Conservation (phyloP, 2,797 vertebrate genomes). For the Chaenodraco wilsoni region DNA sequence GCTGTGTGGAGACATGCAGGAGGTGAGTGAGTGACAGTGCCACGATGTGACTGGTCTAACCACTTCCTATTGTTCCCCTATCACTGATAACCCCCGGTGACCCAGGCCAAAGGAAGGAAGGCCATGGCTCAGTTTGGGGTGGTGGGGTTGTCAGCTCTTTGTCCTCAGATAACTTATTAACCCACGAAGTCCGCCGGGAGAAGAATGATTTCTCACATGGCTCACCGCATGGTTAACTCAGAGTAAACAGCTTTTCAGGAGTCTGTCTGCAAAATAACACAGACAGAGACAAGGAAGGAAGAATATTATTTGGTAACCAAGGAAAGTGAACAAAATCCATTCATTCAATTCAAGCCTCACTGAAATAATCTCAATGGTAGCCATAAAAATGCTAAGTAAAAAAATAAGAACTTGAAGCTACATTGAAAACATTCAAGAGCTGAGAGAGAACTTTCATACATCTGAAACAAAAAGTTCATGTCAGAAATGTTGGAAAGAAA, state of each 20-base stretch:
- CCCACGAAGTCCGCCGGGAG: constrained; percentile 63
- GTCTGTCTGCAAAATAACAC: constrained; percentile 29
- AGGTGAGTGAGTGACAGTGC: constrained; percentile 68
- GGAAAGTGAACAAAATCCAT: constrained; percentile 28
- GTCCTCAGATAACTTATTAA: constrained; percentile 86
- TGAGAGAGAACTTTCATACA: background rate
- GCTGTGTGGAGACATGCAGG: constrained; percentile 62
- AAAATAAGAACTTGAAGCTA: background rate
- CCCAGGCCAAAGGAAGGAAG: constrained; percentile 76
- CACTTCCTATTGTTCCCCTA: constrained; percentile 84
- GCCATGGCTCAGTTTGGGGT: constrained; percentile 71
- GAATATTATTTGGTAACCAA: constrained; percentile 18
- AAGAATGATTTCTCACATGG: constrained; percentile 77
- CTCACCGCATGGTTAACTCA: constrained; percentile 79
- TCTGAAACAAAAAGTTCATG: background rate
- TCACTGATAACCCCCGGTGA: constrained; percentile 81
- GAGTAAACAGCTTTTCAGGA: constrained; percentile 77
- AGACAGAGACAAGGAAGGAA: constrained; percentile 28
- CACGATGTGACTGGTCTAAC: constrained; percentile 61
- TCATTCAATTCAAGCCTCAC: background rate
- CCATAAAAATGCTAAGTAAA: background rate
- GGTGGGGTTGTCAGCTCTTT: constrained; percentile 77
- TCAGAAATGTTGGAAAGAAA: background rate
- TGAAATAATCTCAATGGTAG: background rate
- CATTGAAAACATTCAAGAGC: too few species aligned